Evolutionary conservation across 2,888 invertebrate species (phyloP).

Genomic region (Conchocele bisecta): DNA sequence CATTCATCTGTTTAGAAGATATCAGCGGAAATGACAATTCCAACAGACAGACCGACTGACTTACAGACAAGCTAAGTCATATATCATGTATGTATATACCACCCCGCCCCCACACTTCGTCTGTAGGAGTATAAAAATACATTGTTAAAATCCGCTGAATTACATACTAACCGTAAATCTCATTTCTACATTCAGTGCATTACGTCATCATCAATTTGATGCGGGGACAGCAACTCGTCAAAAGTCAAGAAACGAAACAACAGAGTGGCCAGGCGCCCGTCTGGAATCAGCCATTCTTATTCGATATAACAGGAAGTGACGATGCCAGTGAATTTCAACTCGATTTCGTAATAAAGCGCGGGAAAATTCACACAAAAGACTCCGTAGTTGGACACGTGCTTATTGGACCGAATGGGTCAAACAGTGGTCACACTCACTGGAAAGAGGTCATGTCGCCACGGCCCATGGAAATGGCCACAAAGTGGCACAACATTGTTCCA

Average conservation of each 20-base stretch:
- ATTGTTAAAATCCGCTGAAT: neutral
- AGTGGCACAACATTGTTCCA: slow-evolving; percentile 73
- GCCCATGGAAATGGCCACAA: slow-evolving; percentile 64
- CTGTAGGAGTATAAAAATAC: too few species aligned
- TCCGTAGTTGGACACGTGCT: slow-evolving; percentile 73
- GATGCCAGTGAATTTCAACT: slow-evolving; percentile 57
- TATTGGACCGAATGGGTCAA: slow-evolving; percentile 64
- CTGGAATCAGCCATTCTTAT: slow-evolving; percentile 78
- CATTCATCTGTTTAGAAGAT: too few species aligned
- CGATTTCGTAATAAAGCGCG: slow-evolving; percentile 72
- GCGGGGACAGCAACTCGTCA: slow-evolving; percentile 53
- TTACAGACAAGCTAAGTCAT: too few species aligned
- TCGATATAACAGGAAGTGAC: slow-evolving; percentile 60
- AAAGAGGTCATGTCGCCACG: slow-evolving; percentile 64
- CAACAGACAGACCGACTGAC: too few species aligned
- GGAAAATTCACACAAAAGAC: slow-evolving; percentile 67
- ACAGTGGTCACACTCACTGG: slow-evolving; percentile 70
- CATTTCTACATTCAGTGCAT: slow-evolving; percentile 65
- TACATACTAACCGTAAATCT: too few species aligned
- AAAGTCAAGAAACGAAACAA: slow-evolving; percentile 61
- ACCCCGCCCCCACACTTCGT: too few species aligned
- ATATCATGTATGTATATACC: too few species aligned
- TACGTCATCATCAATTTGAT: slow-evolving; percentile 70
- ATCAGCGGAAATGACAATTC: too few species aligned
- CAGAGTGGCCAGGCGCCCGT: slow-evolving; percentile 66